A percentile compares a stretch with the other conserved stretches of the same genome.
These are phyloP conservation scores for Varanus salvator DNA, from an alignment of 2,113 vertebrate genomes.

Conservation along the genomic window DNA sequence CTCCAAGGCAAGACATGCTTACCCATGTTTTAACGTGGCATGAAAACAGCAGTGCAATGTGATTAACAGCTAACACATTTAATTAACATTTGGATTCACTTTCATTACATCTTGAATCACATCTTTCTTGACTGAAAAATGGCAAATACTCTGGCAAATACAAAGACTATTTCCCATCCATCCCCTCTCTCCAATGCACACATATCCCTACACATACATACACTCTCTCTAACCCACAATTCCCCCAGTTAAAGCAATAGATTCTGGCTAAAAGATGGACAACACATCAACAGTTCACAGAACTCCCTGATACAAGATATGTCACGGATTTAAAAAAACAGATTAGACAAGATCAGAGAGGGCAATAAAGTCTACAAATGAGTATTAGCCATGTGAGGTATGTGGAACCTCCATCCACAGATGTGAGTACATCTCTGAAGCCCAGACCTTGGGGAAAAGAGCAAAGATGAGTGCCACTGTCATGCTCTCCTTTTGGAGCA, in stretches of 20 bases:
- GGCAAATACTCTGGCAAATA: neutral
- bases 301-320: neutral
- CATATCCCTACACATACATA: no score
- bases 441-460: neutral
- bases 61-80: conserved; percentile 39
- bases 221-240: neutral
- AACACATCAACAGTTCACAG: neutral
- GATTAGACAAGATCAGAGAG: neutral
- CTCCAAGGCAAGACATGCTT: conserved; percentile 2
- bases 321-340: neutral
- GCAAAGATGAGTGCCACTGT: neutral
- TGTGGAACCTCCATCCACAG: neutral
- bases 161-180: neutral
- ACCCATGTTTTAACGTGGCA: conserved; percentile 21
- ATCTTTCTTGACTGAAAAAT: neutral
- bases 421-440: neutral
- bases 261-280: neutral
- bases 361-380: neutral
- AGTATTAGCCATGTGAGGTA: neutral
- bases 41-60: conserved; percentile 26
- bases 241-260: neutral
- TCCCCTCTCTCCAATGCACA: neutral
- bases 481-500: neutral
- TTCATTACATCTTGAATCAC: conserved; percentile 39
- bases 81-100: conserved; percentile 26